Evolutionary conservation across 2,797 vertebrate genomes (phyloP), one percentile per base, ranked within the genome.

Genomic region (Valencia hispanica): DNA sequence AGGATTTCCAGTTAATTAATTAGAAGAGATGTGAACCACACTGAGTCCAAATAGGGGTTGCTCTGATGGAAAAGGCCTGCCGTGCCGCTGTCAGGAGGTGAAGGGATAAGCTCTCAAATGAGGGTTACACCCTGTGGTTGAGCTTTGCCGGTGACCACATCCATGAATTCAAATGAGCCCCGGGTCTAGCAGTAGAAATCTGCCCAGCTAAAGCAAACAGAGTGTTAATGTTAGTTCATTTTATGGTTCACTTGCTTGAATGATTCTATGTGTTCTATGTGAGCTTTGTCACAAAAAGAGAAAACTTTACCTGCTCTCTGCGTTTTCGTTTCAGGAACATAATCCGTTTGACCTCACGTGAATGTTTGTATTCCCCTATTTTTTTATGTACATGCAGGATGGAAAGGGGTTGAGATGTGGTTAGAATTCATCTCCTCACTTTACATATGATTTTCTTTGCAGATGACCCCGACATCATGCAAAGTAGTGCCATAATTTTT

Each of bases 401-500:
- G 68, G 73, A 73, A 85, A 72, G 72, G 59, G 84, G 63, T 85
- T 88, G 85, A 81, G 63, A 85, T 91, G 93, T 86, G 92, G 91
- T 92, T 73, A 91, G 81, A 90, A 89, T 91, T 87, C 80, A 88
- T 89, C 82, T 90, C 88, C 84, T 89, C 74, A 77, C 87, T 95
- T 96, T 95, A 91, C 94, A 95, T 96, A 78, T 74, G 68, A 94
- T 96, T 96, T 96, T 82, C 91, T 93, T 95, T 91, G 90, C 79
- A 94, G 91, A 93, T 92, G 86, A 82, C 59, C 73, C 63, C 57
- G 72, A 57, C 82, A 87, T 82, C 63, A 95, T 95, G 94, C 94
- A 95, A 95, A 95, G 51, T 63, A 91, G 72, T 0, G 11, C 63
- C 59, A 86, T 89, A 69, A 81, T 84, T 83, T 75, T 88, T 85